Percentiles rank a stretch among this genome's conserved stretches.
Conservation (phyloP, 2,113 vertebrate species). For the Fregata magnificens region DNA sequence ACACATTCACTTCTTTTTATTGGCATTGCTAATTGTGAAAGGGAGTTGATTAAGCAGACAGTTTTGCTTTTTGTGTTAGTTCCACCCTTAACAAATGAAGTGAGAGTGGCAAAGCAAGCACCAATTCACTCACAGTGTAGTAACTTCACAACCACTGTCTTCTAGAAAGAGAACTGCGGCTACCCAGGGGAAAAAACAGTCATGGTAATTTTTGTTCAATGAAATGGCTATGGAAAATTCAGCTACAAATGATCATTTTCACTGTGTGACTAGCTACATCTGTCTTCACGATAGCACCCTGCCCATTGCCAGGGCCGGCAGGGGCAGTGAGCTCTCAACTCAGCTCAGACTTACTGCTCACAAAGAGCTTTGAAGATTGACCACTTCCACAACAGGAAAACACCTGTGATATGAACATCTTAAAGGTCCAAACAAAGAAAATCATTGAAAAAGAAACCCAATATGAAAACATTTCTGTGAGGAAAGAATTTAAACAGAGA, state of each 20-base stretch:
- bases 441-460: neutral
- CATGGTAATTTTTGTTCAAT: neutral
- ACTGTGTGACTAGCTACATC: neutral
- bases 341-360: neutral
- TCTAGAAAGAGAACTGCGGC: neutral
- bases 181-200: neutral
- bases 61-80: neutral
- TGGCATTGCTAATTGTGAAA: neutral
- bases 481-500: neutral
- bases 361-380: neutral
- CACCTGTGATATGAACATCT: neutral
- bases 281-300: rapidly evolving
- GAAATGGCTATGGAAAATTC: neutral
- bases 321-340: neutral
- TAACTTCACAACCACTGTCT: neutral
- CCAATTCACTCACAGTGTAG: neutral
- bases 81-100: neutral
- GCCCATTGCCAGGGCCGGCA: neutral
- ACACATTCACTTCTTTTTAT: neutral
- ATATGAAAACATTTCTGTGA: neutral
- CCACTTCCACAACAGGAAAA: neutral
- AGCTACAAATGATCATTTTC: neutral
- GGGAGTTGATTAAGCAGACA: neutral
- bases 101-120: neutral
- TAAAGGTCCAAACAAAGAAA: neutral